Evolutionary conservation across 2,797 vertebrate species (phyloP).

Genomic region (Telmatherina bonti): DNA sequence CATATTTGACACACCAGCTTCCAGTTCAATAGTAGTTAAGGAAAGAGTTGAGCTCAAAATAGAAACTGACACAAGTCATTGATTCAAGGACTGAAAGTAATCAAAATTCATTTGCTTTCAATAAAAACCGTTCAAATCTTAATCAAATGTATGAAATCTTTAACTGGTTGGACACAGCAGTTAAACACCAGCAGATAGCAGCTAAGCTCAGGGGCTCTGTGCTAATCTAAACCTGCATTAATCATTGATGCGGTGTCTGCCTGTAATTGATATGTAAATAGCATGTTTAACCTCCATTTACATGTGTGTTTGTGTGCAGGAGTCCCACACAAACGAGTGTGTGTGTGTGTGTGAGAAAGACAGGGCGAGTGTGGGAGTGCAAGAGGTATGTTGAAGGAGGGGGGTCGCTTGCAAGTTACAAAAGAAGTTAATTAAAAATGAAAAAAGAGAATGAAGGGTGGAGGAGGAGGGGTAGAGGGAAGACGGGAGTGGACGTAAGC

Average conservation of each 20-base stretch:
- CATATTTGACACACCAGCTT: slow-evolving; percentile 27
- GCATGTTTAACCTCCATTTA: slow-evolving; percentile 77
- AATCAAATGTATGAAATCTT: slow-evolving; percentile 54
- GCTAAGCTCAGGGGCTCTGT: slow-evolving; percentile 37
- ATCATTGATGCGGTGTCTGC: slow-evolving; percentile 74
- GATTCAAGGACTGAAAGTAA: slow-evolving; percentile 35
- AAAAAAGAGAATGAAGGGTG: slow-evolving; percentile 62
- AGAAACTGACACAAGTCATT: slow-evolving; percentile 37
- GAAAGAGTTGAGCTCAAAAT: slow-evolving; percentile 25
- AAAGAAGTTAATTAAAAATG: slow-evolving; percentile 84
- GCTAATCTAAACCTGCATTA: slow-evolving; percentile 70
- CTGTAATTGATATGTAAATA: slow-evolving; percentile 83
- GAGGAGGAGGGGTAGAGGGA: slow-evolving; percentile 21
- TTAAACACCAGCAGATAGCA: slow-evolving; percentile 55
- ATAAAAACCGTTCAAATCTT: slow-evolving; percentile 48
- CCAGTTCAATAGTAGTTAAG: slow-evolving; percentile 21
- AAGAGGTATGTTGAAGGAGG: slow-evolving; percentile 64
- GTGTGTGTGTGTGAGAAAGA: slow-evolving; percentile 46
- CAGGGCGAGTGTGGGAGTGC: slow-evolving; percentile 60
- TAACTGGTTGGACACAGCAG: slow-evolving; percentile 36
- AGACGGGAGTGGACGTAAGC: slow-evolving; percentile 58
- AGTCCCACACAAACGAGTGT: slow-evolving; percentile 27
- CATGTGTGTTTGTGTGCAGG: slow-evolving; percentile 44
- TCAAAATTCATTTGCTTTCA: slow-evolving; percentile 45
- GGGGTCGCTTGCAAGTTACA: slow-evolving; percentile 73